Percentiles rank a stretch among this genome's conserved stretches.
phyloP scores from a whole-genome alignment of 2,113 vertebrate species.

The Oceanodroma tethys region DNA sequence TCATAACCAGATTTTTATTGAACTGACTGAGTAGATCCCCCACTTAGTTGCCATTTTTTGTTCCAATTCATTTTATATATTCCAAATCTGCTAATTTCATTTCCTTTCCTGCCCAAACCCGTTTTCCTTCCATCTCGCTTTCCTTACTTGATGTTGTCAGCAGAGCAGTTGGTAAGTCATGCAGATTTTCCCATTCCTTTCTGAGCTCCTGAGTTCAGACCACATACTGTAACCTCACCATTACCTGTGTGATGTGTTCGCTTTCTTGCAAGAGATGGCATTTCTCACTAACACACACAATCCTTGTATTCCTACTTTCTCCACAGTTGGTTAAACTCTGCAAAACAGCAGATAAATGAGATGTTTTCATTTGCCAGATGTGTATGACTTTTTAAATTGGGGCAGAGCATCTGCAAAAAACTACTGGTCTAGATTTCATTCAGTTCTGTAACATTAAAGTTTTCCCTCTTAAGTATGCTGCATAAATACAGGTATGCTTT shows the following conservation, averaged over 20 bases:
- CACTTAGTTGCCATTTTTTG: not conserved
- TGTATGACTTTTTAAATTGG: not conserved
- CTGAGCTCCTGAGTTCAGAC: constrained; percentile 18
- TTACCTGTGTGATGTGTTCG: constrained; percentile 18
- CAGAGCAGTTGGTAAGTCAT: constrained; percentile 69
- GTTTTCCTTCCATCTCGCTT: constrained; percentile 57
- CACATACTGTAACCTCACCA: constrained; percentile 19
- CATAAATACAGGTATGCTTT: not conserved
- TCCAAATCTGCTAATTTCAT: constrained; percentile 52
- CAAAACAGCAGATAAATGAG: not conserved
- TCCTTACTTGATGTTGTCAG: constrained; percentile 63
- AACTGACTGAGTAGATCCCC: not conserved
- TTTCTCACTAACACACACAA: constrained; percentile 60
- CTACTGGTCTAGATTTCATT: not conserved
- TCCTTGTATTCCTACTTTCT: not conserved
- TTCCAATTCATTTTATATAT: constrained; percentile 17
- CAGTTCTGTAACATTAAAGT: not conserved
- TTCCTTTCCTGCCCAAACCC: constrained; percentile 63
- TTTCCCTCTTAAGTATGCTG: not conserved
- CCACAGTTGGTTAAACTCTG: not conserved
- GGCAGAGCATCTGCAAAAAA: not conserved
- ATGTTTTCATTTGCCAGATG: not conserved
- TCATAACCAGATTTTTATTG: not conserved
- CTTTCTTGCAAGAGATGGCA: constrained; percentile 35
- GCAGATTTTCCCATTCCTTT: constrained; percentile 22